Conservation (phyloP, 2,888 invertebrate species). For the Ferrisia virgata region DNA sequence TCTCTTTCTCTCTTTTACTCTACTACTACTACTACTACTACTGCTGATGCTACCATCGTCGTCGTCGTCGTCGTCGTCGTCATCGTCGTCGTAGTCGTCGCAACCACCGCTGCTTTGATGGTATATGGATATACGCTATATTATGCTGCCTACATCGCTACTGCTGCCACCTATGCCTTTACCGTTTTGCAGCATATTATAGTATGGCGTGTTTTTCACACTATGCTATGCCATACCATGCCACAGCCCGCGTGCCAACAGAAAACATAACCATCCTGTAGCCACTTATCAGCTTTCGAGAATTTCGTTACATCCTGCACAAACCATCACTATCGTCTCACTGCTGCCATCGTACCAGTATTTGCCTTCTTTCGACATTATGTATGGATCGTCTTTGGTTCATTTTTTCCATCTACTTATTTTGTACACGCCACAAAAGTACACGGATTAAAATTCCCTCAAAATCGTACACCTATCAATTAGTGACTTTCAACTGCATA, state of each 20-base stretch:
- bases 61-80: slow-evolving; percentile 11
- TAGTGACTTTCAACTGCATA: too few species aligned
- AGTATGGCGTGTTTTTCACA: slow-evolving; percentile 10
- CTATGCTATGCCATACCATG: too few species aligned
- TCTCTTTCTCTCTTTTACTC: not conserved
- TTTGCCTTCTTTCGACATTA: not conserved
- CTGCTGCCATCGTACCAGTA: not conserved
- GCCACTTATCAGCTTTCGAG: slow-evolving; percentile 44
- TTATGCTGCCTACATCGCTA: not conserved
- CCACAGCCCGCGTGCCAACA: slow-evolving; percentile 19
- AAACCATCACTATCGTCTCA: not conserved
- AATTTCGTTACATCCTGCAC: slow-evolving; percentile 41
- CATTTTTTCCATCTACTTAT: too few species aligned
- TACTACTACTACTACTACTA: too few species aligned
- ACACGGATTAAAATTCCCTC: too few species aligned
- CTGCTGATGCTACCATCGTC: slow-evolving; percentile 30
- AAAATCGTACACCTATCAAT: too few species aligned
- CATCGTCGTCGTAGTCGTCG: slow-evolving; percentile 31
- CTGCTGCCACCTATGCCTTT: too few species aligned
- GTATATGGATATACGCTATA: too few species aligned
- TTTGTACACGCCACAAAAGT: too few species aligned
- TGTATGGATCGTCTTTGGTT: too few species aligned
- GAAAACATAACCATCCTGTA: slow-evolving; percentile 44
- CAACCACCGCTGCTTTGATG: not conserved
- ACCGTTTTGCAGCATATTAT: slow-evolving; percentile 38